Evolutionary conservation across 2,113 vertebrate species (phyloP).

Genomic region (Tauraco erythrolophus): DNA sequence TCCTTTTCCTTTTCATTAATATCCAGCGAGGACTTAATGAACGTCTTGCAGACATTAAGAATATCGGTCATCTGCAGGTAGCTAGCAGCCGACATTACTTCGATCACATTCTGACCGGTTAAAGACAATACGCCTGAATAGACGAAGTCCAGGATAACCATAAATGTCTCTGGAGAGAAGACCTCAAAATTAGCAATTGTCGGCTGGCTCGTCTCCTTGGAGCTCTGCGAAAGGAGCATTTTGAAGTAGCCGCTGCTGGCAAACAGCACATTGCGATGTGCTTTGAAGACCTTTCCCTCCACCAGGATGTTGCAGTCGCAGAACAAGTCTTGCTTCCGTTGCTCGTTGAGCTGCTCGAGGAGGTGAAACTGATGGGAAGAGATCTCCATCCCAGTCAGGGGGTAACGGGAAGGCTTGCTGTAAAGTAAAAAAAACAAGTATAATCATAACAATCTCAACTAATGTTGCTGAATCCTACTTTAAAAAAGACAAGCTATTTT

Average conservation of each 20-base stretch:
- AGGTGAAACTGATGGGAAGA: constrained; percentile 92
- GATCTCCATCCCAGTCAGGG: constrained; percentile 92
- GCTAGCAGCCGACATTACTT: constrained; percentile 97
- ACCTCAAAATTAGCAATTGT: constrained; percentile 90
- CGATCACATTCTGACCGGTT: constrained; percentile 92
- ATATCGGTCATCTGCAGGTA: constrained; percentile 98
- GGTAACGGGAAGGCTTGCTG: too few relatives aligned
- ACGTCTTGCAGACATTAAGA: constrained; percentile 93
- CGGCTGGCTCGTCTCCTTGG: constrained; percentile 78
- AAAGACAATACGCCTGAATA: constrained; percentile 92
- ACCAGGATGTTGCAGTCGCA: constrained; percentile 93
- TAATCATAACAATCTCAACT: too few relatives aligned
- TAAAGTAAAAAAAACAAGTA: too few relatives aligned
- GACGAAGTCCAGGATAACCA: constrained; percentile 94
- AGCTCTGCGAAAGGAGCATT: constrained; percentile 89
- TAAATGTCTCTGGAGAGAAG: constrained; percentile 93
- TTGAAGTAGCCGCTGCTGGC: constrained; percentile 94
- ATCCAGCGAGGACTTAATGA: constrained; percentile 95
- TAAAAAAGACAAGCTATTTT: too few relatives aligned
- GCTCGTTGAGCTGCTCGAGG: constrained; percentile 92
- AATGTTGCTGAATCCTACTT: too few relatives aligned
- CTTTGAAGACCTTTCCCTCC: constrained; percentile 90
- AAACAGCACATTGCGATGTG: constrained; percentile 91
- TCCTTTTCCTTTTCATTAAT: constrained; percentile 87
- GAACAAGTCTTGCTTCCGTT: constrained; percentile 92